Evolutionary conservation across 2,888 invertebrate genomes (phyloP).

Genomic region (Marronus borbonicus): DNA sequence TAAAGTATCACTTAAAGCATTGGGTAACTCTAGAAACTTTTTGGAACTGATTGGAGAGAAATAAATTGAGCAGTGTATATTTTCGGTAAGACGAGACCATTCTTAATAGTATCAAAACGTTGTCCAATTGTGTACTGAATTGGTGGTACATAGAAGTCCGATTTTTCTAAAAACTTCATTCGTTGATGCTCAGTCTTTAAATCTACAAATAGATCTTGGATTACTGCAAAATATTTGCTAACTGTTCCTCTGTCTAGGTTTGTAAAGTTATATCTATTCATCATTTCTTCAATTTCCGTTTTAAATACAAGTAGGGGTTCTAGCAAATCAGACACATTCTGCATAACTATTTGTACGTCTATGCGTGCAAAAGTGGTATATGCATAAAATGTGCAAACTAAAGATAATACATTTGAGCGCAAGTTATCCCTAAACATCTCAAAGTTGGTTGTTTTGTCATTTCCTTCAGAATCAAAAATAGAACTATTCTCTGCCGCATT

Average conservation of each 20-base stretch:
- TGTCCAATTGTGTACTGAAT: constrained; percentile 11
- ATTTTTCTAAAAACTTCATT: constrained; percentile 48
- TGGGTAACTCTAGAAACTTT: constrained; percentile 49
- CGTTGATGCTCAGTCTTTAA: constrained; percentile 48
- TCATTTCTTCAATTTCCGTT: background rate
- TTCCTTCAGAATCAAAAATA: background rate
- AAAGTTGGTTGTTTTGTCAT: background rate
- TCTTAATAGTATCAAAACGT: constrained; percentile 9
- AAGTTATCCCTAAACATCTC: background rate
- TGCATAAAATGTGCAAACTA: constrained; percentile 27
- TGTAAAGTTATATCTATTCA: background rate
- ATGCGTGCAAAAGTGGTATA: constrained; percentile 34
- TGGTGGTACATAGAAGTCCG: constrained; percentile 27
- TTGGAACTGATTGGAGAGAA: constrained; percentile 34
- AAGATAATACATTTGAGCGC: background rate
- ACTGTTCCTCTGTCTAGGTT: background rate
- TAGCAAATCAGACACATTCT: background rate
- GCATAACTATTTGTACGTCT: constrained; percentile 39
- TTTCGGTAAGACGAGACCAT: background rate
- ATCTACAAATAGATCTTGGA: constrained; percentile 46
- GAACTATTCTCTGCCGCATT: background rate
- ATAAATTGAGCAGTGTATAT: constrained; percentile 37
- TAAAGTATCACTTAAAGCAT: constrained; percentile 11
- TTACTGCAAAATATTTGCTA: constrained; percentile 3
- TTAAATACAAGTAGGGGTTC: background rate